Percentiles rank a stretch among this genome's conserved stretches.
Evolutionary conservation across 2,888 invertebrate species (phyloP).

Genomic region (Alitta virens): DNA sequence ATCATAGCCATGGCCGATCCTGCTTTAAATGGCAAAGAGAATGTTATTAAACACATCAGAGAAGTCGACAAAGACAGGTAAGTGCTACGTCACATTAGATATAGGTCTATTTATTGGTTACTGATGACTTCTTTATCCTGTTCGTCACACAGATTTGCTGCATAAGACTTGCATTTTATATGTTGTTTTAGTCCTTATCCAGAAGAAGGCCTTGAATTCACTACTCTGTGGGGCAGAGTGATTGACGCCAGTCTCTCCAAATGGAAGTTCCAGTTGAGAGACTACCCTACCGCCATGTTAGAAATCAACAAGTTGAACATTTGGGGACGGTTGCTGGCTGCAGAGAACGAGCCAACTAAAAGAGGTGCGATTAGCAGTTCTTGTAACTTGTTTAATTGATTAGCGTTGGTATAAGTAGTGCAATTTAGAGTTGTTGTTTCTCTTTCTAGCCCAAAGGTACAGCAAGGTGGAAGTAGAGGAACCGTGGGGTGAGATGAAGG

Average conservation of each 20-base stretch:
- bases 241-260: conserved; percentile 78
- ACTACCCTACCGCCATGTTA: conserved; percentile 92
- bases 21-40: conserved; percentile 77
- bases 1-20: conserved; percentile 82
- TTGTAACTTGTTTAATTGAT: no score
- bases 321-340: conserved; percentile 87
- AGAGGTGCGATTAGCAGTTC: conserved; percentile 42
- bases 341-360: conserved; percentile 67
- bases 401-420: no score
- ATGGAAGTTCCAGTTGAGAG: conserved; percentile 86
- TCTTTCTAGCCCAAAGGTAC: conserved; percentile 67
- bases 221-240: conserved; percentile 88
- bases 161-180: no score
- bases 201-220: conserved; percentile 82
- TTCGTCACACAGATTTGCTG: no score
- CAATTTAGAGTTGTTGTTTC: background rate
- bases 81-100: no score
- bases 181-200: conserved; percentile 75
- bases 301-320: conserved; percentile 78
- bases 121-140: no score
- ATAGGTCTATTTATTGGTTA: no score
- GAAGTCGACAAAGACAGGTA: conserved; percentile 81
- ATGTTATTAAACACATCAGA: conserved; percentile 71
- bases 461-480: conserved; percentile 77
- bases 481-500: conserved; percentile 78